These are phyloP conservation scores for Sciurus niger DNA, from an alignment of 2,113 vertebrate genomes.

Conservation along the genomic window DNA sequence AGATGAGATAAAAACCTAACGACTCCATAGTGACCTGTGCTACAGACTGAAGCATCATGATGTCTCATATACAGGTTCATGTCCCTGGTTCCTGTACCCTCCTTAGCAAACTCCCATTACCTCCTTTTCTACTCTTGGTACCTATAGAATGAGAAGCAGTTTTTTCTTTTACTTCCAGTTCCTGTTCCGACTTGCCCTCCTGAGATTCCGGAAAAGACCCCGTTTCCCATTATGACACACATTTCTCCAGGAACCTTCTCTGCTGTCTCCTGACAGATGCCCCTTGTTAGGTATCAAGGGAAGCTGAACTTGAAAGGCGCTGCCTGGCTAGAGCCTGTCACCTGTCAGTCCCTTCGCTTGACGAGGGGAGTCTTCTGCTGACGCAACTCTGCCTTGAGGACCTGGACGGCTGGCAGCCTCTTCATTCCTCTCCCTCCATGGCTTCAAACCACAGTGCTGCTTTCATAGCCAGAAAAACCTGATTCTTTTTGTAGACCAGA, in stretches of 20 bases:
- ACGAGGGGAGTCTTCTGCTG: neutral
- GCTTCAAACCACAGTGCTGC: neutral
- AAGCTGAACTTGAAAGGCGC: conserved; percentile 38
- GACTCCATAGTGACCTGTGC: neutral
- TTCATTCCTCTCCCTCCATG: neutral
- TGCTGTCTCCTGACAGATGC: neutral
- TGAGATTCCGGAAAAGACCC: neutral
- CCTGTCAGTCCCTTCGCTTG: neutral
- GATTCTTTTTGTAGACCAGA: neutral
- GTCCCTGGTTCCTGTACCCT: neutral
- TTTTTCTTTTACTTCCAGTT: neutral
- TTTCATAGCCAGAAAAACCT: conserved; percentile 4
- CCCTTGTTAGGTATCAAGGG: conserved; percentile 56
- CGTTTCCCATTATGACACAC: neutral
- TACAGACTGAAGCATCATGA: neutral
- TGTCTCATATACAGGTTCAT: neutral
- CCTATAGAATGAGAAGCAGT: neutral
- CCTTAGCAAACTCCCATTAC: neutral
- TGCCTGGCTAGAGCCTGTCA: neutral
- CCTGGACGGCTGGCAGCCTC: neutral
- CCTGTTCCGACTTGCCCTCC: neutral
- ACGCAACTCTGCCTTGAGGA: neutral
- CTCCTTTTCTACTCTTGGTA: neutral
- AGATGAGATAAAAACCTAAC: neutral
- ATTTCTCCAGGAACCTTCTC: neutral